A percentile compares a stretch with the other conserved stretches of the same genome.
phyloP scores from a whole-genome alignment of 2,797 vertebrate genomes.

The Clarias platycephalus region DNA sequence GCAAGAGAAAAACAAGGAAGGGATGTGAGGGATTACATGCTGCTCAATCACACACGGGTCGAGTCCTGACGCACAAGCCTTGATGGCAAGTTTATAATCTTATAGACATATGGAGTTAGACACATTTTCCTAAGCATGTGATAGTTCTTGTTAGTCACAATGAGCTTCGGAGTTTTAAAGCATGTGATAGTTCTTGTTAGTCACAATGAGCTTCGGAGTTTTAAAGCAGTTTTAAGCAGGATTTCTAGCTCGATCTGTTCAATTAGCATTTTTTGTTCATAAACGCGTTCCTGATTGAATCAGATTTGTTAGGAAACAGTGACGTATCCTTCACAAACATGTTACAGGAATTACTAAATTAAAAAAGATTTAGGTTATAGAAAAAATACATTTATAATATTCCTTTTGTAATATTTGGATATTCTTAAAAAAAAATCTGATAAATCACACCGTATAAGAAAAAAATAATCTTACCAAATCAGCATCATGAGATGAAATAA shows the following conservation, averaged over 20 bases:
- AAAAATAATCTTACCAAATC: too few species aligned
- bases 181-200: neutral
- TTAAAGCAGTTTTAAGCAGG: too few species aligned
- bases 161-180: neutral
- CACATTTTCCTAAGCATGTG: neutral
- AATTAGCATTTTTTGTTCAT: neutral
- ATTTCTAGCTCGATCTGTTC: neutral
- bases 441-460: too few species aligned
- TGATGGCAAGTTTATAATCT: neutral
- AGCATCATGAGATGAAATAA: too few species aligned
- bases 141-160: neutral
- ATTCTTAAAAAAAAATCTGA: too few species aligned
- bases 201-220: neutral
- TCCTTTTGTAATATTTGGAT: too few species aligned
- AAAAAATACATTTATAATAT: too few species aligned
- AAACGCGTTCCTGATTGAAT: neutral
- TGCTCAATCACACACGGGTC: conserved; percentile 34
- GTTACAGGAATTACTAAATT: neutral
- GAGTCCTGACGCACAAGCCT: conserved; percentile 28
- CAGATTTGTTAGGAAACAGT: neutral
- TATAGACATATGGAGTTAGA: neutral
- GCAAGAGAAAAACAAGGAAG: conserved; percentile 20
- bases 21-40: conserved; percentile 56
- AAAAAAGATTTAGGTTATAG: too few species aligned
- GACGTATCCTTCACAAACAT: neutral